These are phyloP conservation scores for Candoia aspera DNA, from an alignment of 2,113 vertebrate genomes.

Conservation along the genomic window DNA sequence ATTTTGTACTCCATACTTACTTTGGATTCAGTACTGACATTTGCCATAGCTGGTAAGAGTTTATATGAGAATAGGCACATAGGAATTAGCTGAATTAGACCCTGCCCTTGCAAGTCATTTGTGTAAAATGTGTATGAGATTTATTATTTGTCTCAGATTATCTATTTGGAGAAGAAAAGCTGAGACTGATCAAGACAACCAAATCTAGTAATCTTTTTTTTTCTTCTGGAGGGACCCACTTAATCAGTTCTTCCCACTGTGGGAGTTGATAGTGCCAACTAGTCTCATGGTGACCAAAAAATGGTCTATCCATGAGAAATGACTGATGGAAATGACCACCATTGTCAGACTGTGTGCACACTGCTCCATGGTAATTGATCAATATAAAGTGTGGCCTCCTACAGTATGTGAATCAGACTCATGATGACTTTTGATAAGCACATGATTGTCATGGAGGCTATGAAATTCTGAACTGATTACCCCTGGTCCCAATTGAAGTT, in stretches of 20 bases:
- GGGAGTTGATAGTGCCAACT: background rate
- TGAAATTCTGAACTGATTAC: background rate
- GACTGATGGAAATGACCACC: background rate
- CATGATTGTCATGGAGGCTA: background rate
- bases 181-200: background rate
- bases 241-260: background rate
- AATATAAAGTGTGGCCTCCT: background rate
- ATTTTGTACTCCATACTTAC: conserved; percentile 20
- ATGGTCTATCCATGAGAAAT: background rate
- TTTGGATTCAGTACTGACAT: conserved; percentile 26
- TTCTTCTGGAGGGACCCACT: background rate
- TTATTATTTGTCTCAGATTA: conserved; percentile 5
- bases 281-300: background rate
- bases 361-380: background rate
- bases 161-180: background rate
- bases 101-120: background rate
- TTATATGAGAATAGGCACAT: conserved; percentile 29
- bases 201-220: background rate
- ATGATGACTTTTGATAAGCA: background rate
- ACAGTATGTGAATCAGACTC: background rate
- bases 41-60: conserved; percentile 34
- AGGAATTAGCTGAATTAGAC: background rate
- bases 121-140: background rate
- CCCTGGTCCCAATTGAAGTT: background rate
- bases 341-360: background rate